Evolutionary conservation across 2,888 invertebrate genomes (phyloP).

Genomic region (Cecidostiba fungosa): DNA sequence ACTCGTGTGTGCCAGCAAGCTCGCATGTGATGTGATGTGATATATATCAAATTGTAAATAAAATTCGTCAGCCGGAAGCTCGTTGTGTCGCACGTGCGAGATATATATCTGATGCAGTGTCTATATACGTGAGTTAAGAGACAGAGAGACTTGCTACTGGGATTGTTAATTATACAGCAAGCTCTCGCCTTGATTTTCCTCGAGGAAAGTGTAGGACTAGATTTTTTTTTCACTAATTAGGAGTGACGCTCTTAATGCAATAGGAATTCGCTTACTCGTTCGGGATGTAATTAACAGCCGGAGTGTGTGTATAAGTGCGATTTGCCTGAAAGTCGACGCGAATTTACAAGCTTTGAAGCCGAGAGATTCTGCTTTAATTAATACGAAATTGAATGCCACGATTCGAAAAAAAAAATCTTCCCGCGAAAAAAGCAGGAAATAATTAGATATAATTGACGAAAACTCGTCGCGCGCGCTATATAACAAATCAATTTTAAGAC

Average conservation of each 20-base stretch:
- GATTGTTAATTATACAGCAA: slow-evolving; percentile 5
- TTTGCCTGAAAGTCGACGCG: slow-evolving; percentile 3
- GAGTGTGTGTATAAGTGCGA: not conserved
- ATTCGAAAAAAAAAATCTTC: not conserved
- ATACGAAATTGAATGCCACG: not conserved
- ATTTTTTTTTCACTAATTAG: slow-evolving; percentile 35
- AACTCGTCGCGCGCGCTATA: not conserved
- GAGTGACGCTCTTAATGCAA: slow-evolving; percentile 17
- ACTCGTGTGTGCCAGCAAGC: not conserved
- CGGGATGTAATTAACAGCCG: slow-evolving; percentile 35
- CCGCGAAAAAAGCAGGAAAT: not conserved
- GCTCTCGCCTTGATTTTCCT: not conserved
- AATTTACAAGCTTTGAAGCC: not conserved
- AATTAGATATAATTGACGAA: not conserved
- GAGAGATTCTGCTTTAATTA: not conserved
- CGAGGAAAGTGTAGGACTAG: slow-evolving; percentile 28
- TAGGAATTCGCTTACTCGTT: slow-evolving; percentile 31
- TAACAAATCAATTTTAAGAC: not conserved
- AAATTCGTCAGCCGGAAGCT: not conserved
- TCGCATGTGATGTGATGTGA: too few species aligned
- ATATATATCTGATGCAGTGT: not conserved
- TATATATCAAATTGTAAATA: not conserved
- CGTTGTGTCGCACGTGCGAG: slow-evolving; percentile 6
- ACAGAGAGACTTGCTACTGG: not conserved
- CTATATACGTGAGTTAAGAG: not conserved